Conservation (phyloP, 2,113 vertebrate genomes). For the Cyanoderma ruficeps region DNA sequence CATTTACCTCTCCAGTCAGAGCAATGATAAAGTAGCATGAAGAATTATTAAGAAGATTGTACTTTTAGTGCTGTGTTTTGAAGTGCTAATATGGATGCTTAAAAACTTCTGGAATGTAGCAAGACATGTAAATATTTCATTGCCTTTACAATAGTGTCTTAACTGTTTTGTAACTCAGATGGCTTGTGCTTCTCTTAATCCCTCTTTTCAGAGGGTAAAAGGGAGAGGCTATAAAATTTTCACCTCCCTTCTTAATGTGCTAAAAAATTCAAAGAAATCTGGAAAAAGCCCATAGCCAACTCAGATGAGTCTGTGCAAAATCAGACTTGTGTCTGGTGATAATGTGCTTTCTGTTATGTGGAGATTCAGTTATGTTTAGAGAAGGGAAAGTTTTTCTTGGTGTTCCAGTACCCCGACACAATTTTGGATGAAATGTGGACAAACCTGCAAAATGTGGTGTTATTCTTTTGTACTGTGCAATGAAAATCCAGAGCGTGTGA, state of each 20-base stretch:
- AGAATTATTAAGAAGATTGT: background rate
- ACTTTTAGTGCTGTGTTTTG: background rate
- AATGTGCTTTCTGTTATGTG: background rate
- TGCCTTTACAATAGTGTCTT: background rate
- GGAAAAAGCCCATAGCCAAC: background rate
- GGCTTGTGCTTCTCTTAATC: background rate
- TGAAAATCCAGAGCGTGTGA: background rate
- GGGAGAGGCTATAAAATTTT: background rate
- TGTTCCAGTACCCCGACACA: background rate
- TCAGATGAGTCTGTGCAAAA: background rate
- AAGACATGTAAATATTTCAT: background rate
- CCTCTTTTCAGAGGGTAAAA: background rate
- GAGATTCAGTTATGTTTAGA: background rate
- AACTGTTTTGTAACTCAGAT: background rate
- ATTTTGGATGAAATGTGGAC: background rate
- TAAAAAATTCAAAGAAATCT: background rate
- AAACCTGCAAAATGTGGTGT: background rate
- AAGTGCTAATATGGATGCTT: background rate
- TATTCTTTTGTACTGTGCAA: fast-evolving
- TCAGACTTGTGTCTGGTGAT: background rate
- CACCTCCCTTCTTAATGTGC: background rate
- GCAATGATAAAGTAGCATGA: background rate
- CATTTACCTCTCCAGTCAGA: background rate
- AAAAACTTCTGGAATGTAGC: background rate
- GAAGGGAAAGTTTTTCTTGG: background rate